Evolutionary conservation across 2,113 vertebrate species (phyloP).

Genomic region (Cephalopholis sonnerati): DNA sequence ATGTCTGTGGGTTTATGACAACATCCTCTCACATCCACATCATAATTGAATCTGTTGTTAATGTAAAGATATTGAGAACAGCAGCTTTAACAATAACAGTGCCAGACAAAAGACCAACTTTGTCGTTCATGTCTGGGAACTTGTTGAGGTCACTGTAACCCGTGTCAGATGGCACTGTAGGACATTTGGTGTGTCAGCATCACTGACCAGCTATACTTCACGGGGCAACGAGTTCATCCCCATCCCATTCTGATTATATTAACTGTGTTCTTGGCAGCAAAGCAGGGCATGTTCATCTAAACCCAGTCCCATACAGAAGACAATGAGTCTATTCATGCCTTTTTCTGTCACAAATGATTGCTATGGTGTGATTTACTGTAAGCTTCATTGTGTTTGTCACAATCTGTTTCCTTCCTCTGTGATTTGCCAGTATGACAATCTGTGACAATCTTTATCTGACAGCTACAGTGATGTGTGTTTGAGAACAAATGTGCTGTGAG

Average conservation of each 20-base stretch:
- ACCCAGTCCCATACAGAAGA: constrained; percentile 9
- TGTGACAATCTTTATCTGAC: constrained; percentile 13
- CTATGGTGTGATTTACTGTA: constrained; percentile 33
- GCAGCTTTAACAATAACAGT: background rate
- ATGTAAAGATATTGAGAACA: background rate
- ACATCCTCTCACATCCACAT: background rate
- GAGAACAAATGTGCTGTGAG: background rate
- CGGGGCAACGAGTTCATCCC: constrained; percentile 35
- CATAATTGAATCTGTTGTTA: background rate
- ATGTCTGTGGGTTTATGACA: too few relatives aligned
- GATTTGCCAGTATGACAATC: constrained; percentile 6
- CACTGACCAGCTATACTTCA: background rate
- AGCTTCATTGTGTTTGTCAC: constrained; percentile 35
- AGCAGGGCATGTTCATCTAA: constrained; percentile 1
- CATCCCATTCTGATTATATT: constrained; percentile 42
- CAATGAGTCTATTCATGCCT: constrained; percentile 41
- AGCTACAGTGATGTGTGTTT: background rate
- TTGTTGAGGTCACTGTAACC: background rate
- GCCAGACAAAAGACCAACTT: background rate
- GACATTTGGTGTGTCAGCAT: background rate
- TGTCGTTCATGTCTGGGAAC: background rate
- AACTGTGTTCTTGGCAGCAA: constrained; percentile 34
- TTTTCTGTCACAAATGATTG: constrained; percentile 40
- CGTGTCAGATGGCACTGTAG: background rate
- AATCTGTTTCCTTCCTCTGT: constrained; percentile 40